Evolutionary conservation across 2,113 vertebrate genomes (phyloP).

Genomic region (Sorex araneus): DNA sequence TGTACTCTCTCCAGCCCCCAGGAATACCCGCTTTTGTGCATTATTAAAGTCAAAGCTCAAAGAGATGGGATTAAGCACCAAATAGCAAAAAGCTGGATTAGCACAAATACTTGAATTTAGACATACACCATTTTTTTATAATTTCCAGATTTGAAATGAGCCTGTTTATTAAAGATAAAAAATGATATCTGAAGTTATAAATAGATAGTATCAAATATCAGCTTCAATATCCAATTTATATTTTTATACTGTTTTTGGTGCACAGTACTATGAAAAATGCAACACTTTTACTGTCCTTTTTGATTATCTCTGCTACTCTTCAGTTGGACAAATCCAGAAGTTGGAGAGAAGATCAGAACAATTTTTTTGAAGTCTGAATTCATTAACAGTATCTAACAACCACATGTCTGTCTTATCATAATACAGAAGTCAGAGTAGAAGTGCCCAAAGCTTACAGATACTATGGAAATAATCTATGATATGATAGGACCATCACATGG

Average conservation of each 20-base stretch:
- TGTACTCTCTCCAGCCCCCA: too few species aligned
- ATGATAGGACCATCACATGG: slow-evolving; percentile 65
- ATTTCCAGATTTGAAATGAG: neutral
- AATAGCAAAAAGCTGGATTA: neutral
- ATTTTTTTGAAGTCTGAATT: slow-evolving; percentile 59
- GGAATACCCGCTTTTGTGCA: too few species aligned
- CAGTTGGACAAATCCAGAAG: slow-evolving; percentile 41
- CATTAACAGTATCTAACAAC: slow-evolving; percentile 67
- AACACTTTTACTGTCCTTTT: neutral
- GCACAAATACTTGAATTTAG: neutral
- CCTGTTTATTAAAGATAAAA: slow-evolving; percentile 36
- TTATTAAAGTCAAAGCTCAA: slow-evolving; percentile 1
- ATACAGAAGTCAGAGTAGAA: slow-evolving; percentile 52
- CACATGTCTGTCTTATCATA: slow-evolving; percentile 74
- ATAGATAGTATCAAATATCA: neutral
- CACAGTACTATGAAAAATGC: neutral
- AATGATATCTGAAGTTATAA: neutral
- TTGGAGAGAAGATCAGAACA: neutral
- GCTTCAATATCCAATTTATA: neutral
- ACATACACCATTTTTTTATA: slow-evolving; percentile 8
- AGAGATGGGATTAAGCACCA: slow-evolving; percentile 12
- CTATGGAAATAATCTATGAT: slow-evolving; percentile 52
- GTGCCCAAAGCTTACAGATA: slow-evolving; percentile 17
- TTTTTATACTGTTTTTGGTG: slow-evolving; percentile 10
- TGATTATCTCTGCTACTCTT: slow-evolving; percentile 30